Base-by-base conservation (phyloP, 2,797 vertebrate genomes). In the Peromyscus aztecus region DNA sequence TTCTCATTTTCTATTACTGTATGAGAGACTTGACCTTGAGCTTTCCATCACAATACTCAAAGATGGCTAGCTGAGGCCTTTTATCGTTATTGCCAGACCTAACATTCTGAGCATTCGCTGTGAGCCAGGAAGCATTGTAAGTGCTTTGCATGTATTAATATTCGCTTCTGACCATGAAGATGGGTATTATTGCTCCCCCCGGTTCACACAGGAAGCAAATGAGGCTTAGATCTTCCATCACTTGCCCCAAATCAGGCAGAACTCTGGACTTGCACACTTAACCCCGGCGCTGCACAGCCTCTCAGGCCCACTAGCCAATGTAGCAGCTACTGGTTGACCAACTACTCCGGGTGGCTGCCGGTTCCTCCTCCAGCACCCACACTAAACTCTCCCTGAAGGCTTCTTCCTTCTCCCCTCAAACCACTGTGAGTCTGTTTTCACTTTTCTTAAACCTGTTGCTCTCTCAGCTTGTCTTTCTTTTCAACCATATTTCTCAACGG, bases 1-100 rank as follows among this genome's bases (percentile, higher is more conserved):
- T 61, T 80, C 75, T 97, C 73, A 34, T 43, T 83, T 89, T 92
- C 52, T 71, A 19, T 94, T 80, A 23, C 73, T 69, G 0, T 59
- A 27, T 80, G 90, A 93, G 85, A 95, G 43, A n/a, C 83, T 94
- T 67, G 91, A 91, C 59, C 67, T 81, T 84, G 27, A 75, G n/a
- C 29, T 87, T 59, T 46, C n/a, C 7, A 29, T 59, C 3, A 0
- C 90, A 84, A 67, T 87, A 91, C 80, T 84, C 75, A 71, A 84
- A 90, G 87, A 24, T 19, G 31, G 11, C 21, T 89, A n/a, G 11
- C 21, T 89, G 12, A 71, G 65, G 1, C 4, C 0, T 73, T 34
- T 49, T 37, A n/a, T 24, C 24, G 7, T 69, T 91, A 63, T 49
- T 76, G 73, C 52, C 13, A 46, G 40, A 52, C 46, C 55, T 90